Evolutionary conservation across 1,140 invertebrate genomes (phyloP).

Genomic region (Bombus breviceps): DNA sequence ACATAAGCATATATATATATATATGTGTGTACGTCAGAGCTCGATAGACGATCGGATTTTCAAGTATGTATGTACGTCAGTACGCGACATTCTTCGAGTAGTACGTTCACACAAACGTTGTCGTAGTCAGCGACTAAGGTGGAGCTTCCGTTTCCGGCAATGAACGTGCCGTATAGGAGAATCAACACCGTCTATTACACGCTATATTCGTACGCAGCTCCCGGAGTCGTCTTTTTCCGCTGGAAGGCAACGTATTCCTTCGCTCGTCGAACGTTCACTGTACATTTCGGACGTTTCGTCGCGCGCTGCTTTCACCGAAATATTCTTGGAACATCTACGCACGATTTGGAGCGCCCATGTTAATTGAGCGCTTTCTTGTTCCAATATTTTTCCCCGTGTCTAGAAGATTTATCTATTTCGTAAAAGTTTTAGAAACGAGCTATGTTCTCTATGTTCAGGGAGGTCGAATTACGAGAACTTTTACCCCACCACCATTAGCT

Average conservation of each 20-base stretch:
- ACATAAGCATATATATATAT: too few species aligned
- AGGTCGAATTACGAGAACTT: slow-evolving; percentile 42
- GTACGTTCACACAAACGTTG: slow-evolving; percentile 55
- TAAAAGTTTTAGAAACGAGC: slow-evolving; percentile 23
- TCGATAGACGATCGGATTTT: slow-evolving; percentile 34
- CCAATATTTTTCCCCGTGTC: neutral
- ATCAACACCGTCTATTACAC: slow-evolving; percentile 59
- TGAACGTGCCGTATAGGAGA: slow-evolving; percentile 73
- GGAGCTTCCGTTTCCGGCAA: slow-evolving; percentile 80
- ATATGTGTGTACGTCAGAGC: neutral
- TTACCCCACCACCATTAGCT: slow-evolving; percentile 68
- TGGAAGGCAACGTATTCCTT: neutral
- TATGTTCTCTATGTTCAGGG: neutral
- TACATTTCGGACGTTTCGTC: neutral
- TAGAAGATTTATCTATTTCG: neutral
- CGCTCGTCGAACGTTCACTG: neutral
- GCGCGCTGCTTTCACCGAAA: neutral
- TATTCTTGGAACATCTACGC: neutral
- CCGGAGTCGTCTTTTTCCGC: neutral
- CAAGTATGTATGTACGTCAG: slow-evolving; percentile 8
- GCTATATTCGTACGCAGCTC: slow-evolving; percentile 4
- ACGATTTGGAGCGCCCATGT: neutral
- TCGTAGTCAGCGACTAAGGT: slow-evolving; percentile 66
- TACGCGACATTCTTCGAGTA: slow-evolving; percentile 55
- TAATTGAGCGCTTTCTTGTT: too few species aligned